phyloP scores from a whole-genome alignment of 2,113 vertebrate genomes.

The Lampris incognitus region DNA sequence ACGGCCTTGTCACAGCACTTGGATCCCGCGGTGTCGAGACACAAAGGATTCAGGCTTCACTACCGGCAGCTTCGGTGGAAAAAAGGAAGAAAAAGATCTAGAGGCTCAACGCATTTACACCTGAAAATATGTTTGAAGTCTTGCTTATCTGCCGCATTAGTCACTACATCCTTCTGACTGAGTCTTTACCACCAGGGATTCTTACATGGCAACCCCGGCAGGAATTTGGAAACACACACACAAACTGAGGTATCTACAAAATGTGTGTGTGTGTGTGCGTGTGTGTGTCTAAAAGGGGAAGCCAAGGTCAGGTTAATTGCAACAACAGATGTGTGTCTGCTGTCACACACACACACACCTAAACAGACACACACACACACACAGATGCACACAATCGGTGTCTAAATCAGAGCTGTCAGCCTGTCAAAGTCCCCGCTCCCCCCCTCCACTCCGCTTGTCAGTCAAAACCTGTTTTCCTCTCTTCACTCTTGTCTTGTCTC shows the following conservation, averaged over 20 bases:
- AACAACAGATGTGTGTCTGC: conserved; percentile 54
- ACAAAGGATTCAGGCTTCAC: no score
- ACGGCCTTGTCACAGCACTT: no score
- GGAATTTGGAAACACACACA: background rate
- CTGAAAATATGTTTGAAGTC: background rate
- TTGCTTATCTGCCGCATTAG: conserved; percentile 45
- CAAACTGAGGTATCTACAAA: conserved; percentile 16
- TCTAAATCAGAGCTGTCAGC: conserved; percentile 80
- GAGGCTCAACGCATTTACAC: conserved; percentile 9
- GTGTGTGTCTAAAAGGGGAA: background rate
- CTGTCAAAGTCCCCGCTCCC: conserved; percentile 69
- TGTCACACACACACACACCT: conserved; percentile 54
- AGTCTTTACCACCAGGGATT: conserved; percentile 9
- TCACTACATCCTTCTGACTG: conserved; percentile 24
- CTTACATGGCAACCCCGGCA: background rate
- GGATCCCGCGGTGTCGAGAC: no score
- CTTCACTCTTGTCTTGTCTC: conserved; percentile 50
- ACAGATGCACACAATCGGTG: conserved; percentile 55
- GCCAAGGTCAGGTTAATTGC: conserved; percentile 10
- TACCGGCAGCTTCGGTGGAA: background rate
- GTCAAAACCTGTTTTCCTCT: conserved; percentile 72
- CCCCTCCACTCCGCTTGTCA: conserved; percentile 68
- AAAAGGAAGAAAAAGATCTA: background rate
- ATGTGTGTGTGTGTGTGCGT: conserved; percentile 20
- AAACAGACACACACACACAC: conserved; percentile 34